Evolutionary conservation across 1,140 invertebrate species (phyloP).

Genomic region (Tyrophagus putrescentiae): DNA sequence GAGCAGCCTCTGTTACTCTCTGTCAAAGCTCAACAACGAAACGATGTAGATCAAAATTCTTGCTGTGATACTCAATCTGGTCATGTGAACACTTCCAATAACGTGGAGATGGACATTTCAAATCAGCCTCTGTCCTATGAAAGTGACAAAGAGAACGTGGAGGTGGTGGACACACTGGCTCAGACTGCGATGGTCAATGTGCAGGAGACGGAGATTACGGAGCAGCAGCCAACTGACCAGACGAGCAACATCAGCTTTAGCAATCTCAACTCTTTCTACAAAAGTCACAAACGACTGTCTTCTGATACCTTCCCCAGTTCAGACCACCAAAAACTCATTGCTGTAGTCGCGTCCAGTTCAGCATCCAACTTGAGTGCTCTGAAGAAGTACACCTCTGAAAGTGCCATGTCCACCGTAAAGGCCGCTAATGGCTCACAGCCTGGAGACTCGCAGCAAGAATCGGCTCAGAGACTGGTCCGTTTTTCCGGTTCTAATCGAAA

Average conservation of each 20-base stretch:
- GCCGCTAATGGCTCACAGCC: background rate
- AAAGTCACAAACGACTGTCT: constrained; percentile 15
- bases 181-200: background rate
- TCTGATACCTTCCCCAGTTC: constrained; percentile 10
- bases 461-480: no score
- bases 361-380: background rate
- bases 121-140: background rate
- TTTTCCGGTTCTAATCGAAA: no score
- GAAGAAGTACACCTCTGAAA: constrained; percentile 8
- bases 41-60: no score
- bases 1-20: background rate
- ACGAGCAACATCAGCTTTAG: background rate
- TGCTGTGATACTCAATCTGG: background rate
- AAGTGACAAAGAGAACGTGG: constrained; percentile 7
- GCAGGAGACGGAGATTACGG: background rate
- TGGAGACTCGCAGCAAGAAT: no score
- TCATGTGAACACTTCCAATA: background rate
- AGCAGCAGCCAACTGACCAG: background rate
- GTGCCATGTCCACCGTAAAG: constrained; percentile 7
- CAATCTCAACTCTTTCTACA: background rate
- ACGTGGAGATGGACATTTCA: background rate
- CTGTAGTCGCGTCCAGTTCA: background rate
- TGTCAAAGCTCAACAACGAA: background rate
- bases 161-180: background rate
- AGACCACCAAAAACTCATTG: background rate